These are phyloP conservation scores for Eumacrocentrus americanus DNA, from an alignment of 2,888 invertebrate genomes.

Conservation along the genomic window DNA sequence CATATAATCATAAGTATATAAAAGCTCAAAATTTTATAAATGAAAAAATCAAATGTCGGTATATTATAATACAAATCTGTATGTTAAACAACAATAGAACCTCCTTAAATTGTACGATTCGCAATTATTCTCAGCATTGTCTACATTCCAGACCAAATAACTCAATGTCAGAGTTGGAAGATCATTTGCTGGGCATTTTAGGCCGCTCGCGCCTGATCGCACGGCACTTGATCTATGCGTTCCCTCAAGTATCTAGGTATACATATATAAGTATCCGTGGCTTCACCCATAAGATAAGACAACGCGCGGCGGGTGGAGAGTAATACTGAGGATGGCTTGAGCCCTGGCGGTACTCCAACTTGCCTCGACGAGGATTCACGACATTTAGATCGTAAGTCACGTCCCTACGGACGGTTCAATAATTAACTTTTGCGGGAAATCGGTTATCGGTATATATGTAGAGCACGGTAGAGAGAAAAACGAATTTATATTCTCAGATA, in stretches of 20 bases:
- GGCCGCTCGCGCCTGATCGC: constrained; percentile 26
- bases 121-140: not conserved
- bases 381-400: constrained; percentile 37
- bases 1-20: no score
- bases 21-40: no score
- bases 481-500: constrained; percentile 7
- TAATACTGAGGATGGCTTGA: constrained; percentile 19
- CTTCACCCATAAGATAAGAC: constrained; percentile 28
- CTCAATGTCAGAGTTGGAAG: constrained; percentile 8
- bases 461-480: not conserved
- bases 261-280: constrained; percentile 43
- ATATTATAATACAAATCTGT: no score
- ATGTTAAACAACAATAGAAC: no score
- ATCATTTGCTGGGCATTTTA: constrained; percentile 27
- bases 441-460: constrained; percentile 47
- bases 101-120: no score
- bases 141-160: not conserved
- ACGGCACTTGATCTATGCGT: constrained; percentile 45
- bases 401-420: constrained; percentile 52
- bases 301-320: constrained; percentile 28
- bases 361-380: constrained; percentile 18
- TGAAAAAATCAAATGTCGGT: no score
- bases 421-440: constrained; percentile 54
- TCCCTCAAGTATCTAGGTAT: constrained; percentile 47
- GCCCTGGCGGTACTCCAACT: constrained; percentile 37